Evolutionary conservation across 2,888 invertebrate genomes (phyloP), one percentile per base, ranked within the genome.

Genomic region (Dolichopus griseipennis): DNA sequence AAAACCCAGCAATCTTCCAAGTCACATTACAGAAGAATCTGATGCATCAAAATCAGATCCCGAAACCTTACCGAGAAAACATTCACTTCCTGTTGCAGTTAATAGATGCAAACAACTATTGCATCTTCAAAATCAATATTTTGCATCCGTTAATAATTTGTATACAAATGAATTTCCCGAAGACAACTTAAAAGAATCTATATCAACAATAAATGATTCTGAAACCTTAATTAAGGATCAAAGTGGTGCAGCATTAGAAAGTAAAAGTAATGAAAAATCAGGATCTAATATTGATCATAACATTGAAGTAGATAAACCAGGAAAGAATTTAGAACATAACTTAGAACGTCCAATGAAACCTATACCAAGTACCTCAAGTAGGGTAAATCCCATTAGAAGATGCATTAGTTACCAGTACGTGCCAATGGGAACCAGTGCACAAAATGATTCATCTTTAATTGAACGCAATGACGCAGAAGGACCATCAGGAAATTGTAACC

Each of bases 381-480:
- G 52, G 18, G 18, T 75, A 2, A 77, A 76, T 71, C 77, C 82
- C n/a, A 74, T 80, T 12, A 76, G 82, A 61, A 80, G 84, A 64
- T 84, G 84, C 74, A 80, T 84, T 10, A 84, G 84, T 74, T 84
- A 84, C 69, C 83, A 83, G 71, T 84, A 78, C 72, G 75, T 85
- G 43, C 76, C 79, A 41, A 76, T 81, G 73, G 76, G 73, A 18
- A 22, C 27, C 75, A 76, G 70, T 68, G 78, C 70, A 71, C 66
- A 64, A 65, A 61, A 70, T 3, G 61, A 65, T 41, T 33, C 68
- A 37, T 61, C 21, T 61, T 64, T 43, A 18, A 61, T 18, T 18
- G n/a, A 9, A 66, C 52, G 22, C 10, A 12, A 61, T 41, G 27
- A n/a, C 7, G 22, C 20, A 6, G 61, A 52, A 1, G 7, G 18